These are phyloP conservation scores for Tonatia bakeri DNA, from an alignment of 2,113 vertebrate species.

Conservation along the genomic window DNA sequence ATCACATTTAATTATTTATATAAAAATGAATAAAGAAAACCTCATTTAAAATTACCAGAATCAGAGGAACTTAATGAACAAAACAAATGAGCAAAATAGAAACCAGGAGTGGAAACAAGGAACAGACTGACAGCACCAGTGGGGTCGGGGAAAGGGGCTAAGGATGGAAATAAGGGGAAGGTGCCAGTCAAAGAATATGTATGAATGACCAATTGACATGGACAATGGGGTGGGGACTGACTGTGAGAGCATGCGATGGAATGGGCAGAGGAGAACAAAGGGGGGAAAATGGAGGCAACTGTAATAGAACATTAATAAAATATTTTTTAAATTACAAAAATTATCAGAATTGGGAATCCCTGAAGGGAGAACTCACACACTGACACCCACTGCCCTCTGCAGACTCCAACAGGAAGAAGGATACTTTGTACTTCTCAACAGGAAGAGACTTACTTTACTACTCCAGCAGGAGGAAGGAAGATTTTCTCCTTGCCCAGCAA, in stretches of 20 bases:
- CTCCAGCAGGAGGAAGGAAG: background rate
- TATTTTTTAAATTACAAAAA: background rate
- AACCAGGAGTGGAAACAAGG: too few relatives aligned
- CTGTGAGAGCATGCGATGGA: too few relatives aligned
- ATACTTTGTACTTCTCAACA: background rate
- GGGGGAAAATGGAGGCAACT: too few relatives aligned
- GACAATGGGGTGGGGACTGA: too few relatives aligned
- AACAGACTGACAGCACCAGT: too few relatives aligned
- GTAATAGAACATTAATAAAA: background rate
- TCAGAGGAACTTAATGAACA: background rate
- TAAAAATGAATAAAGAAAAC: background rate
- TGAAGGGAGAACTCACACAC: background rate
- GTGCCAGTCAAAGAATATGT: too few relatives aligned
- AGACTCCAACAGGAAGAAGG: background rate
- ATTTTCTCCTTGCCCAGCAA: background rate
- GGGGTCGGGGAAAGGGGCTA: too few relatives aligned
- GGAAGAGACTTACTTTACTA: background rate
- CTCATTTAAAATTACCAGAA: background rate
- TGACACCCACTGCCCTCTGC: background rate
- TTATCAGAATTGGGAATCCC: background rate
- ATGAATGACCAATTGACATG: too few relatives aligned
- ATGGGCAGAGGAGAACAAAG: too few relatives aligned
- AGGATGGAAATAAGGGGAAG: too few relatives aligned
- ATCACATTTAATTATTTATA: background rate
- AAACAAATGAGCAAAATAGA: too few relatives aligned